These are phyloP conservation scores for Chroicocephalus ridibundus DNA, from an alignment of 2,113 vertebrate species.

Conservation along the genomic window DNA sequence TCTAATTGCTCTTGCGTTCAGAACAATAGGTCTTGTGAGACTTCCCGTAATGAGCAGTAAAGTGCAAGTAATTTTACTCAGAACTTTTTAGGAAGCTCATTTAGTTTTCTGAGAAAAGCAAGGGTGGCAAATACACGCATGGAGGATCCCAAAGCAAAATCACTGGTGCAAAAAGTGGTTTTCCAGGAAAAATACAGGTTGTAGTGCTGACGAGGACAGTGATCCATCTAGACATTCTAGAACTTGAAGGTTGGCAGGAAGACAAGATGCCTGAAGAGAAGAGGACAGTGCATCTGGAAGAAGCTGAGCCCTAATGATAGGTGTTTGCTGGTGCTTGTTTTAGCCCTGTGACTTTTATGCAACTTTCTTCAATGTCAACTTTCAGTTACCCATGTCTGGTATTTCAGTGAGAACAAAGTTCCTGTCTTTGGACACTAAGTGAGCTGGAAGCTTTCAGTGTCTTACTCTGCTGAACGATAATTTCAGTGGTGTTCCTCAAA, in stretches of 20 bases:
- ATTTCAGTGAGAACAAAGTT: not conserved
- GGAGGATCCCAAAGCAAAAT: not conserved
- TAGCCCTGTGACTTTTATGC: not conserved
- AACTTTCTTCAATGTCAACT: not conserved
- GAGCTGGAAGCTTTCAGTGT: not conserved
- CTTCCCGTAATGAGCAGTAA: not conserved
- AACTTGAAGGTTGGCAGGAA: not conserved
- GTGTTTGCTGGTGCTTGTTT: not conserved
- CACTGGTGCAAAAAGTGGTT: not conserved
- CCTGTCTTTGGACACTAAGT: not conserved
- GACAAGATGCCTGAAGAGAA: not conserved
- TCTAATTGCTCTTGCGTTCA: not conserved
- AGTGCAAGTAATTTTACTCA: not conserved
- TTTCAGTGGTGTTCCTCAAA: not conserved
- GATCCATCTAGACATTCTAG: not conserved
- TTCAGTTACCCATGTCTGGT: not conserved
- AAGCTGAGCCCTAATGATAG: not conserved
- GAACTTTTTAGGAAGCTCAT: not conserved
- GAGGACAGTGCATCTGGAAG: not conserved
- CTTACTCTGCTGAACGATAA: not conserved
- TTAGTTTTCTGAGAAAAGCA: not conserved
- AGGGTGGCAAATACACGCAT: not conserved
- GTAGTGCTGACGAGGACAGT: not conserved
- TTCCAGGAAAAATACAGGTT: not conserved
- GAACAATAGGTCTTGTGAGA: not conserved